phyloP scores from a whole-genome alignment of 1,140 invertebrate genomes.

The Helicorthomorpha holstii region DNA sequence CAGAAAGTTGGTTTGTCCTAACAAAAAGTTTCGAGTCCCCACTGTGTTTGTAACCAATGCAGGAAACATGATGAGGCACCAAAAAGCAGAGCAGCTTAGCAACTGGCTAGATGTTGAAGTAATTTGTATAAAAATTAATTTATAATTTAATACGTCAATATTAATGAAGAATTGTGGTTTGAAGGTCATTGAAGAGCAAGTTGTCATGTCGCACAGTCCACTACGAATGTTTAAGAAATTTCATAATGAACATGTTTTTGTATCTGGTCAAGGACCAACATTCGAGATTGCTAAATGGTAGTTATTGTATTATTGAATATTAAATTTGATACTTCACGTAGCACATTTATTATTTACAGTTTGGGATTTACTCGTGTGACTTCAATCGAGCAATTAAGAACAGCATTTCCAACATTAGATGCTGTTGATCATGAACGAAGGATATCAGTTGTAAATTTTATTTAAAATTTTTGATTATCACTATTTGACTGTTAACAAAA shows the following conservation, averaged over 20 bases:
- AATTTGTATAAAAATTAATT: constrained; percentile 1
- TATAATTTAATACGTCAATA: background rate
- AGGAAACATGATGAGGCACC: constrained; percentile 36
- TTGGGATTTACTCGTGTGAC: constrained; percentile 45
- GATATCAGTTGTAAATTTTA: constrained; percentile 26
- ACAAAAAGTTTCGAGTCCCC: constrained; percentile 42
- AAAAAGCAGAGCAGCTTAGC: constrained; percentile 43
- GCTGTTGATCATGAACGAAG: constrained; percentile 46
- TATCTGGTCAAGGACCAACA: constrained; percentile 49
- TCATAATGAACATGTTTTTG: constrained; percentile 44
- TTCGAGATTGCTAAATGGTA: constrained; percentile 40
- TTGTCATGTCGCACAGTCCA: constrained; percentile 53
- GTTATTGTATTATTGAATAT: background rate
- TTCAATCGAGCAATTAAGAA: constrained; percentile 41
- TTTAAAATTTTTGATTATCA: too few species aligned
- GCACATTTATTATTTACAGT: constrained; percentile 19
- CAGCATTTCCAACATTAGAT: constrained; percentile 46
- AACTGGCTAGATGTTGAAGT: constrained; percentile 43
- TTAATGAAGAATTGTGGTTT: constrained; percentile 5
- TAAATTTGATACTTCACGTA: background rate
- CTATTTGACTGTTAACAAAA: too few species aligned
- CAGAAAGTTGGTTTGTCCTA: constrained; percentile 33
- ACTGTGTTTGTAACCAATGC: constrained; percentile 53
- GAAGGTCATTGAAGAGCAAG: constrained; percentile 40
- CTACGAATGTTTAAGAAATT: constrained; percentile 41